These are phyloP conservation scores for Pseudeuparius sepicola DNA, from an alignment of 2,888 invertebrate genomes.

Conservation along the genomic window DNA sequence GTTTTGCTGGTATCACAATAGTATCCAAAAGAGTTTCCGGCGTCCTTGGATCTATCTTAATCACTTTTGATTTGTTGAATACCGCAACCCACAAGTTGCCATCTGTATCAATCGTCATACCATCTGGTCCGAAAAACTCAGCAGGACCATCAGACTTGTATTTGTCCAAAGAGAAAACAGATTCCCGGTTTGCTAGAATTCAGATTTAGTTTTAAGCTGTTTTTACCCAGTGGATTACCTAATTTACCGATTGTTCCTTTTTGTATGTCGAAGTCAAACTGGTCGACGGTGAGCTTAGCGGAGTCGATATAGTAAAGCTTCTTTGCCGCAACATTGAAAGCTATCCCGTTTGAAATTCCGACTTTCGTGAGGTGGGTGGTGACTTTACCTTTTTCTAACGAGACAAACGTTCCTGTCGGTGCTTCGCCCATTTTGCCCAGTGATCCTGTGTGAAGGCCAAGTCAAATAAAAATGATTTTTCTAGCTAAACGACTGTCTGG, in stretches of 20 bases:
- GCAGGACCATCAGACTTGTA: slow-evolving; percentile 40
- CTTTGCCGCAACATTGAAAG: slow-evolving; percentile 56
- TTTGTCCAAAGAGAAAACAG: slow-evolving; percentile 46
- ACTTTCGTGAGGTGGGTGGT: slow-evolving; percentile 25
- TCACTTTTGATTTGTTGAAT: slow-evolving; percentile 55
- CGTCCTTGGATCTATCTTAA: slow-evolving; percentile 45
- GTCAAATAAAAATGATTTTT: too few relatives aligned
- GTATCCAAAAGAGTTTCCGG: slow-evolving; percentile 46
- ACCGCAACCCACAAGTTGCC: slow-evolving; percentile 72
- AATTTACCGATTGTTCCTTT: too few relatives aligned
- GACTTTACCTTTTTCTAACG: slow-evolving; percentile 21
- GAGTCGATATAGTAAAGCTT: slow-evolving; percentile 71
- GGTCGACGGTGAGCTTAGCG: too few relatives aligned
- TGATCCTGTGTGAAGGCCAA: slow-evolving; percentile 30
- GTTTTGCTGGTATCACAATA: slow-evolving; percentile 54
- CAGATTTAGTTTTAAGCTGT: too few relatives aligned
- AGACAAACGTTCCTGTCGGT: slow-evolving; percentile 25
- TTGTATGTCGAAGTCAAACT: too few relatives aligned
- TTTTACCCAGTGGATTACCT: too few relatives aligned
- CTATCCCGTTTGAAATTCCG: slow-evolving; percentile 52
- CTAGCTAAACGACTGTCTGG: too few relatives aligned
- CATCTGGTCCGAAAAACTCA: slow-evolving; percentile 50
- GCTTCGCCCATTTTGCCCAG: slow-evolving; percentile 27
- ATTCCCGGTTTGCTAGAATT: slow-evolving; percentile 49
- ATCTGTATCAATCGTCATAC: slow-evolving; percentile 70